Conservation (phyloP, 2,888 invertebrate genomes). For the Agrochola lota region DNA sequence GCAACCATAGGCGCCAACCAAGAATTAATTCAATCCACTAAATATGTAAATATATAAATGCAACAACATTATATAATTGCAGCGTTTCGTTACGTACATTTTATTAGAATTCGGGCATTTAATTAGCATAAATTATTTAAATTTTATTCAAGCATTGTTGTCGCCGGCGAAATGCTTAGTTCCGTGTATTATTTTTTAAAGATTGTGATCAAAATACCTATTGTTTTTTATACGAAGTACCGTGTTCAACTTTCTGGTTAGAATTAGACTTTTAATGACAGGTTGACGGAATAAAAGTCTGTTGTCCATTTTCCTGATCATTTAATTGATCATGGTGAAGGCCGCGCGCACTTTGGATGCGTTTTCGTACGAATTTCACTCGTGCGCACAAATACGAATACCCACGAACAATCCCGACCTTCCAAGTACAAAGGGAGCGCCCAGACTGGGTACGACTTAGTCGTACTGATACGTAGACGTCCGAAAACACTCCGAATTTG, state of each 20-base stretch:
- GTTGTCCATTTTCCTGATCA: neutral
- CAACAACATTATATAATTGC: conserved; percentile 58
- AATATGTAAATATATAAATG: conserved; percentile 54
- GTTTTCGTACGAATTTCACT: too few relatives aligned
- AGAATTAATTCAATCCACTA: conserved; percentile 41
- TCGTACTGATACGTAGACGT: too few relatives aligned
- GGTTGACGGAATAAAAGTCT: conserved; percentile 6
- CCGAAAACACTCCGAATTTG: too few relatives aligned
- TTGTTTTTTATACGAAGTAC: conserved; percentile 47
- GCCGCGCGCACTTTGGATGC: too few relatives aligned
- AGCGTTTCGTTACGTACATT: conserved; percentile 51
- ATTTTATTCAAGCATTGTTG: conserved; percentile 62
- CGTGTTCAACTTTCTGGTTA: conserved; percentile 4
- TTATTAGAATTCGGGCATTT: conserved; percentile 58
- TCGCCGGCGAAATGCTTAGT: conserved; percentile 41
- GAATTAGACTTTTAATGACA: conserved; percentile 22
- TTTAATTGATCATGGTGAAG: neutral
- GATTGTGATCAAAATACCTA: conserved; percentile 59
- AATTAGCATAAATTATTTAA: conserved; percentile 60
- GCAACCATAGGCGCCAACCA: conserved; percentile 25
- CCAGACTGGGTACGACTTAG: too few relatives aligned
- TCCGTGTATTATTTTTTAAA: conserved; percentile 60
- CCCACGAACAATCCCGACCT: too few relatives aligned
- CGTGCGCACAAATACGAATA: too few relatives aligned
- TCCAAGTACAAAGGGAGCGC: too few relatives aligned